Conservation (phyloP, 2,113 vertebrate genomes). For the Brachirus orientalis region DNA sequence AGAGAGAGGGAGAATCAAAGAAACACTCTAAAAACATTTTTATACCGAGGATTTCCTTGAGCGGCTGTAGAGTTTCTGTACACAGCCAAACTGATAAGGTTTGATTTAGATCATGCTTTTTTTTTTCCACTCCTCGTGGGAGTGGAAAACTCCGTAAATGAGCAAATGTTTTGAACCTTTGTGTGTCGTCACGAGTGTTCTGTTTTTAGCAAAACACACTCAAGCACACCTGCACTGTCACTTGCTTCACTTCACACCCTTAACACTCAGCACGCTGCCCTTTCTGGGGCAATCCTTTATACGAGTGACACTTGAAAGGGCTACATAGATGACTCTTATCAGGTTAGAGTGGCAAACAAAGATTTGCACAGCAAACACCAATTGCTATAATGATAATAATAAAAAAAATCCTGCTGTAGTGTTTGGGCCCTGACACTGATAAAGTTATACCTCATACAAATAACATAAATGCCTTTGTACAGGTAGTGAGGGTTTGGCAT, state of each 20-base stretch:
- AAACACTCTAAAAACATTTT: slow-evolving; percentile 61
- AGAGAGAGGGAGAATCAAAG: slow-evolving; percentile 33
- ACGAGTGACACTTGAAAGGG: slow-evolving; percentile 71
- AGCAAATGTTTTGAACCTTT: slow-evolving; percentile 62
- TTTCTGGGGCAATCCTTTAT: slow-evolving; percentile 3
- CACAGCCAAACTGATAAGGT: slow-evolving; percentile 52
- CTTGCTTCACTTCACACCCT: slow-evolving; percentile 51
- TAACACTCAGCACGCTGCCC: slow-evolving; percentile 25
- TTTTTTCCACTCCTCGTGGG: slow-evolving; percentile 43
- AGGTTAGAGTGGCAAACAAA: slow-evolving; percentile 33
- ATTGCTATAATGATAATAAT: slow-evolving; percentile 2
- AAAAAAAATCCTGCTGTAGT: slow-evolving; percentile 9
- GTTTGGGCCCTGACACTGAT: slow-evolving; percentile 31
- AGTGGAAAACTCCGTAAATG: slow-evolving; percentile 51
- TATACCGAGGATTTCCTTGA: slow-evolving; percentile 66
- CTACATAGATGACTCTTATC: slow-evolving; percentile 60
- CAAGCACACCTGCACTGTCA: slow-evolving; percentile 65
- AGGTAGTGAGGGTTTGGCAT: slow-evolving; percentile 33
- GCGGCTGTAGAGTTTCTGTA: slow-evolving; percentile 62
- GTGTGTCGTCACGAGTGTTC: slow-evolving; percentile 60
- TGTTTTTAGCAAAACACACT: slow-evolving; percentile 48
- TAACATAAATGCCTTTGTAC: slow-evolving; percentile 35
- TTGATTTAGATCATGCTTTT: slow-evolving; percentile 67
- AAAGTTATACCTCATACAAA: not conserved
- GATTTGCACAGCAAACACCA: slow-evolving; percentile 13